Evolutionary conservation across 2,113 vertebrate genomes (phyloP).

Genomic region (Nipponia nippon): DNA sequence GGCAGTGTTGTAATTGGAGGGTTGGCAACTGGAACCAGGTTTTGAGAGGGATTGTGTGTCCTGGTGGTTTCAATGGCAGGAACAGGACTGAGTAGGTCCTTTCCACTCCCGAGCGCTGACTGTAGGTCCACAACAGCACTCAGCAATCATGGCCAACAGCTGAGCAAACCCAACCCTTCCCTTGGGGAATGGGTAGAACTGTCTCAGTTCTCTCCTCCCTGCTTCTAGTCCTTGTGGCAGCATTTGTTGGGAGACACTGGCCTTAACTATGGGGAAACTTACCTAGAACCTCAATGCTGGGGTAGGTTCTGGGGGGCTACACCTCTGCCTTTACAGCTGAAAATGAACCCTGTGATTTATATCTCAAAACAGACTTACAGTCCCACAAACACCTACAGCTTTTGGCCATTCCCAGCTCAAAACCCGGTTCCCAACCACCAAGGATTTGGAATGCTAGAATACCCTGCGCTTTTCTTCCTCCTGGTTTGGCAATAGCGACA

Average conservation of each 20-base stretch:
- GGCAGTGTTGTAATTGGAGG: neutral
- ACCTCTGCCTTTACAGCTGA: neutral
- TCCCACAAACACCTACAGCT: neutral
- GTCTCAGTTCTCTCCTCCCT: neutral
- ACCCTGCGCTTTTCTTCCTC: neutral
- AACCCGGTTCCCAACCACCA: neutral
- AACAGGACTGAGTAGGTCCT: neutral
- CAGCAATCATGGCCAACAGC: neutral
- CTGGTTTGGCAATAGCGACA: neutral
- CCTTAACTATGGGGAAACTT: neutral
- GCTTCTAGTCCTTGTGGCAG: neutral
- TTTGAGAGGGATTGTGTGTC: neutral
- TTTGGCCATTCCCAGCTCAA: neutral
- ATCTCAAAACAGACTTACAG: neutral
- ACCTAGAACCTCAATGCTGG: neutral
- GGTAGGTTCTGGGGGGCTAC: neutral
- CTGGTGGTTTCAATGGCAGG: neutral
- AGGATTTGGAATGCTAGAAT: neutral
- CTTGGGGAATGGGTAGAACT: neutral
- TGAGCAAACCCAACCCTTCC: neutral
- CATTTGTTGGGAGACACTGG: neutral
- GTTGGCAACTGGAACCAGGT: neutral
- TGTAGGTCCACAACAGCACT: neutral
- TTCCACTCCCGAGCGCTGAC: neutral
- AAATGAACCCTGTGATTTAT: neutral